phyloP scores from a whole-genome alignment of 1,140 invertebrate genomes.

The Platorchestia sp. region DNA sequence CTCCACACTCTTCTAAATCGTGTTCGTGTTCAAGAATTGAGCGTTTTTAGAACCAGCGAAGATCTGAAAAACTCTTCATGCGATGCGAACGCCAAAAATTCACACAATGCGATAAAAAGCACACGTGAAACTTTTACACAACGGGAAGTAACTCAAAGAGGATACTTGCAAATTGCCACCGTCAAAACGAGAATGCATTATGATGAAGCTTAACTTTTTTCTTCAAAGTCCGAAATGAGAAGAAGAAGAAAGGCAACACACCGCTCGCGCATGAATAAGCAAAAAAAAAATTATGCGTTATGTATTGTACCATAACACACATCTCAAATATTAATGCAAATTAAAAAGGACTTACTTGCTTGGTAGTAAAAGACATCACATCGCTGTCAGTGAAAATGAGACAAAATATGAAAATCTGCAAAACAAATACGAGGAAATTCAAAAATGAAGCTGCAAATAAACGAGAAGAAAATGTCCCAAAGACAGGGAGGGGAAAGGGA shows the following conservation, averaged over 20 bases:
- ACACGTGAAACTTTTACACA: background rate
- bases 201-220: background rate
- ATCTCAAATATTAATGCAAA: background rate
- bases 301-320: background rate
- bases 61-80: background rate
- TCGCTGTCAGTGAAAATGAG: background rate
- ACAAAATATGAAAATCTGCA: background rate
- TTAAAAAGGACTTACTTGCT: background rate
- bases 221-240: background rate
- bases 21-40: background rate
- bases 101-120: background rate
- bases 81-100: background rate
- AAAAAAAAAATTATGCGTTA: background rate
- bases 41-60: background rate
- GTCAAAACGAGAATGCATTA: background rate
- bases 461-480: background rate
- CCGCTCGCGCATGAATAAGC: background rate
- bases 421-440: background rate
- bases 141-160: no score
- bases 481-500: conserved; percentile 18
- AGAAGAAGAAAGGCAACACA: background rate
- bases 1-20: background rate
- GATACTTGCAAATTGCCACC: background rate
- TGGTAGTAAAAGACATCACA: background rate
- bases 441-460: background rate